phyloP scores from a whole-genome alignment of 2,888 invertebrate species.

The Pollenia amentaria region DNA sequence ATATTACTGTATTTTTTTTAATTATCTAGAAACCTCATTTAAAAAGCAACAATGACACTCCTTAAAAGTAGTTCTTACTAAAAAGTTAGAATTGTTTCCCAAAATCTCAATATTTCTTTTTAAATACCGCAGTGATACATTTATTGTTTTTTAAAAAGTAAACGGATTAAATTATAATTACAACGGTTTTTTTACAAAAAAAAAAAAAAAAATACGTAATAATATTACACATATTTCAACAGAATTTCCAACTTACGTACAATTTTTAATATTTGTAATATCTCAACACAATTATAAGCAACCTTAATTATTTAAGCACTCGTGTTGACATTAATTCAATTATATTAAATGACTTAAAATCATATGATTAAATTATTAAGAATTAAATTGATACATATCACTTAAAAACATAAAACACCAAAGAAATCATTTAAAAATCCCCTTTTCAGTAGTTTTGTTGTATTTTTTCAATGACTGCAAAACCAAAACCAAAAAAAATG shows the following conservation, averaged over 20 bases:
- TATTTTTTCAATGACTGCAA: too few species aligned
- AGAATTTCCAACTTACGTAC: constrained; percentile 9
- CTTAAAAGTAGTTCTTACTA: too few species aligned
- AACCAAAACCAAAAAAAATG: background rate
- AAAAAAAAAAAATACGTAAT: background rate
- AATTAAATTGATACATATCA: constrained; percentile 25
- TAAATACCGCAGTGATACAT: too few species aligned
- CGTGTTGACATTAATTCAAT: background rate
- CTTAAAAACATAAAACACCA: constrained; percentile 10
- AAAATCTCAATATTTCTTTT: too few species aligned
- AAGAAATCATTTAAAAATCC: constrained; percentile 2
- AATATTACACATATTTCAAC: background rate
- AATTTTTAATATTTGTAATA: background rate
- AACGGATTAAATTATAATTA: background rate
- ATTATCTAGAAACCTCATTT: too few species aligned
- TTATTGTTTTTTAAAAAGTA: too few species aligned
- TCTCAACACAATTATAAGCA: constrained; percentile 1
- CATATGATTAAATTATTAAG: constrained; percentile 30
- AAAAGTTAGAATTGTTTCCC: too few species aligned
- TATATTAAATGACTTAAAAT: background rate
- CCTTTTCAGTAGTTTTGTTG: background rate
- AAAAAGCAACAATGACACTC: too few species aligned
- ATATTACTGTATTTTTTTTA: too few species aligned
- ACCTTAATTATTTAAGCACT: constrained; percentile 8
- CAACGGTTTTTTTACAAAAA: background rate